Evolutionary conservation across 2,113 vertebrate genomes (phyloP), one percentile per base, ranked within the genome.

Genomic region (Microcebus lehilahytsara): DNA sequence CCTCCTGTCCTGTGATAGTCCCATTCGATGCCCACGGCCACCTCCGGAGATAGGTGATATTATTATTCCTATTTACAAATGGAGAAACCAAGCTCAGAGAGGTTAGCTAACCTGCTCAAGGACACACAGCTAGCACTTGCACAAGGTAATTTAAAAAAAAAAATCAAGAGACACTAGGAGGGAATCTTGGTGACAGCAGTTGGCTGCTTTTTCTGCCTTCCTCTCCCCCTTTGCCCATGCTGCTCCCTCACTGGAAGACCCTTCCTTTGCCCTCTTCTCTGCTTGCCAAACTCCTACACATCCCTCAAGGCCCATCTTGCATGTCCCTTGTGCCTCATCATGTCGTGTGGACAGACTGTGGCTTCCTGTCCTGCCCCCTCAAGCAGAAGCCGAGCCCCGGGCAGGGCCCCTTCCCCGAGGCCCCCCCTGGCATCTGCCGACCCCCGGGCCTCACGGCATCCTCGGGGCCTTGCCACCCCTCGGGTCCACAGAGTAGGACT

Each of bases 31-130:
- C 34, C 60, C 69, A 2, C 5, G 0, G 16, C 60, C 2, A 3
- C 20, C 42, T 77, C 14, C 1, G 1, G 20, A 46, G 20, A 56
- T 10, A 14, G 49, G 0, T 9, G 25, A 23, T 9, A 1, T 60
- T 83, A 6, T 58, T 19, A 51, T 42, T 75, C 9, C 42, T 32
- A 0, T 37, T 49, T 66, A 20, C 75, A 58, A 7, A 20, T 17
- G 22, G 64, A 81, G 77, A 86, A 64, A 60, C 32, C 30, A 22
- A 75, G 77, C 69, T 25, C 78, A 85, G 85, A 77, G 62, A 64
- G 53, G 60, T 66, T 19, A 25, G 34, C 22, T n/a, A 5, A 3
- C 19, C 19, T 12, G 62, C 14, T 53, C 67, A 27, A 81, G 58
- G 72, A 1, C 69, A 79, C 93, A n/a, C 51, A 72, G 40, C 80